Base-by-base conservation (phyloP, 2,888 invertebrate genomes). In the Leptarthrus brevirostris region DNA sequence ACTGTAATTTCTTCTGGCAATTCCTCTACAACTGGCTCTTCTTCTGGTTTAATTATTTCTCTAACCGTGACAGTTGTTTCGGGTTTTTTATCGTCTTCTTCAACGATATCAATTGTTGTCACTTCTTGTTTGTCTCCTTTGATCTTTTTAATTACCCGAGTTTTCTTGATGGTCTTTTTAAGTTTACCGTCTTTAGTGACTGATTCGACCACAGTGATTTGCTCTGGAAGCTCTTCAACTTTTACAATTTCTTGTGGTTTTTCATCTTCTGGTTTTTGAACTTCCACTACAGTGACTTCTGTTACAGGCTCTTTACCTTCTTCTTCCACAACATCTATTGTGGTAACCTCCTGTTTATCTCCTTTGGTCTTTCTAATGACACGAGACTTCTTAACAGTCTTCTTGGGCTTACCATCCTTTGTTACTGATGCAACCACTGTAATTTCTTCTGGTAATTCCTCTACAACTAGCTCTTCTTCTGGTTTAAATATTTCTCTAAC, bases 171-270 rank as follows among this genome's bases (percentile, higher is more conserved):
- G 71, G 81, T 81, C 75, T 80, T 81, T 73, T 78, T 82, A 0
- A 80, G 79, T 71, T 82, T 81, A 73, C 81, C 82, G 76, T 86
- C 83, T 5, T 81, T 78, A 2, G 81, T 79, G 2, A 77, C 44
- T 2, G 74, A 79, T 10, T 87, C 86, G 1, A 84, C 82, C 1
- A 86, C 79, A 40, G 83, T 82, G 0, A 84, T 75, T 66, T 75
- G 69, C 18, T 75, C 74, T 22, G 78, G 69, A 54, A 75, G 53
- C 76, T 75, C 70, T 71, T 74, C 20, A 4, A 76, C 56, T 18
- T 61, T 70, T 1, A 0, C 2, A 22, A 22, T 0, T 53, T 53
- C 22, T 22, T 71, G 71, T 2, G 73, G 74, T 10, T 73, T 54
- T 22, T 75, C 75, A 10, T 47, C 53, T 34, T 22, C 49, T 3